Conservation (phyloP, 2,113 vertebrate species). For the Podiceps cristatus region DNA sequence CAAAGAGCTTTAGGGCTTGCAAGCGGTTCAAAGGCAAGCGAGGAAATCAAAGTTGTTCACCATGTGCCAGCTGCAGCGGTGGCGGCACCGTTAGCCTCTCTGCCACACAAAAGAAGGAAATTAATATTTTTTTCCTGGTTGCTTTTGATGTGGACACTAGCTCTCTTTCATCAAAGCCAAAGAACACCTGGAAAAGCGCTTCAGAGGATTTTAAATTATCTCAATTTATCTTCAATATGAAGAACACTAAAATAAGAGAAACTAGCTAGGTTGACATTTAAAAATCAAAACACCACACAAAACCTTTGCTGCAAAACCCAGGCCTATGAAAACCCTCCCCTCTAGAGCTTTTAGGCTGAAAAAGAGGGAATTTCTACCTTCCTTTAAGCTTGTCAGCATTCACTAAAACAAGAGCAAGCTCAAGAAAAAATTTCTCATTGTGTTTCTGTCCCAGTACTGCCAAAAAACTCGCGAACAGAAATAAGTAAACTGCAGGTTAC, state of each 20-base stretch:
- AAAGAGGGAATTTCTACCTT: not conserved
- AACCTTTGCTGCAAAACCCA: not conserved
- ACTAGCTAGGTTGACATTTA: not conserved
- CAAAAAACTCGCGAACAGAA: not conserved
- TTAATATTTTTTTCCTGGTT: not conserved
- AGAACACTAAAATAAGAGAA: not conserved
- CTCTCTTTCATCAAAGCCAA: not conserved
- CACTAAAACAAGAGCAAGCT: not conserved
- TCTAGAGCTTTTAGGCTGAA: not conserved
- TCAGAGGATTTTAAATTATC: not conserved
- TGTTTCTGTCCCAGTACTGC: not conserved
- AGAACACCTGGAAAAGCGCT: not conserved
- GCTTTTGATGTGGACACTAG: not conserved
- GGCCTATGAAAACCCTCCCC: not conserved
- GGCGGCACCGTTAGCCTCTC: not conserved
- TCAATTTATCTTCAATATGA: not conserved
- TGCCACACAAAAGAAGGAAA: not conserved
- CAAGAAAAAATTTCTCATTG: not conserved
- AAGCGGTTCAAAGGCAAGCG: not conserved
- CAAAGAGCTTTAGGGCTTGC: not conserved
- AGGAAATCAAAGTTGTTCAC: not conserved
- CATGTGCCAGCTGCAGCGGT: not conserved
- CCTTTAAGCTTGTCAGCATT: not conserved
- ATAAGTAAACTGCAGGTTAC: not conserved
- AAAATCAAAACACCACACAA: not conserved